A percentile compares a stretch with the other conserved stretches of the same genome.
Evolutionary conservation across 2,888 invertebrate genomes (phyloP).

Genomic region (Lomographa bimaculata): DNA sequence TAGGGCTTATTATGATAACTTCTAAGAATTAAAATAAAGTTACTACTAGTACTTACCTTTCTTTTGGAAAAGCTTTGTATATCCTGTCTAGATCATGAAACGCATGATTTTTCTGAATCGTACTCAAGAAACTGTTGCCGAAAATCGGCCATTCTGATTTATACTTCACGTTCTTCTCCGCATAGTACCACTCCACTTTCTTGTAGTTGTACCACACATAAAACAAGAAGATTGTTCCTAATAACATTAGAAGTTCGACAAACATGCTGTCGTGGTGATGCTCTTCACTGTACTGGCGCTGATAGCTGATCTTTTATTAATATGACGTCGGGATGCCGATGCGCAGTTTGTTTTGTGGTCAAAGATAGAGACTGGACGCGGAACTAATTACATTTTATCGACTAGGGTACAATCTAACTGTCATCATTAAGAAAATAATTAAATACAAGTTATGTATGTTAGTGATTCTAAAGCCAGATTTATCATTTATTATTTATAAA

Average conservation of each 20-base stretch:
- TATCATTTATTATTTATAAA: no score
- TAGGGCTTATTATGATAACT: no score
- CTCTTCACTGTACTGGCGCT: no score
- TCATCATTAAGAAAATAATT: no score
- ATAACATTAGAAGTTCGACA: slow-evolving; percentile 54
- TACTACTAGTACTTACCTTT: slow-evolving; percentile 61
- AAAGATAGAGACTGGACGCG: no score
- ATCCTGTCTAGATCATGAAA: slow-evolving; percentile 52
- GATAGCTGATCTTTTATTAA: slow-evolving; percentile 1
- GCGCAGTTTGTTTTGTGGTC: no score
- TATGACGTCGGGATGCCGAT: background rate
- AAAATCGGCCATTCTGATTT: slow-evolving; percentile 59
- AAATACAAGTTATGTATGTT: no score
- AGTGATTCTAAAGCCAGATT: no score
- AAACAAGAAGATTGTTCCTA: slow-evolving; percentile 44
- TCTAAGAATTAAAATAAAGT: background rate
- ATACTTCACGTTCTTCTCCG: slow-evolving; percentile 52
- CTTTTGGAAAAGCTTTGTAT: slow-evolving; percentile 61
- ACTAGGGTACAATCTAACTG: no score
- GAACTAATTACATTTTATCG: no score
- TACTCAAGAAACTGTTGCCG: slow-evolving; percentile 51
- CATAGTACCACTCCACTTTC: slow-evolving; percentile 46
- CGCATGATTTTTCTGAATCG: slow-evolving; percentile 47
- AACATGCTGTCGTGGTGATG: slow-evolving; percentile 47
- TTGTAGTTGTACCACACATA: slow-evolving; percentile 51